phyloP scores from a whole-genome alignment of 1,140 invertebrate genomes.

The Brachionus angularis region DNA sequence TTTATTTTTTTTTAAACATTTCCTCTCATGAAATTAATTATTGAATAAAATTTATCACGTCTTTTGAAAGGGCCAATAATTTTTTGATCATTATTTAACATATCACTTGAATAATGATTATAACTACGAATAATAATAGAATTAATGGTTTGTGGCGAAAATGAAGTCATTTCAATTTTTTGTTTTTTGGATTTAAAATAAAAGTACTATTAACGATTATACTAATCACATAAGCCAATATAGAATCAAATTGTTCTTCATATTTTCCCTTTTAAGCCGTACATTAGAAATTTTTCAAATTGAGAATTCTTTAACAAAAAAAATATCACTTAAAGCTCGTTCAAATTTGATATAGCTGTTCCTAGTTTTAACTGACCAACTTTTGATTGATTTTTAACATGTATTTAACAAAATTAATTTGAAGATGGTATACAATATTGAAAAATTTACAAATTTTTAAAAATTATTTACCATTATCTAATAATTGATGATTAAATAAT shows the following conservation, averaged over 20 bases:
- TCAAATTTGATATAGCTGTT: background rate
- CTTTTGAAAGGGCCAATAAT: background rate
- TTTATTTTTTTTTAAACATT: background rate
- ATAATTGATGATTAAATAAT: too few species aligned
- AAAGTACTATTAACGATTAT: constrained; percentile 24
- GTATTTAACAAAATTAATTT: background rate
- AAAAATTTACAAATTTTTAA: too few species aligned
- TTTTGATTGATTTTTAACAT: background rate
- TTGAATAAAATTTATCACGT: constrained; percentile 3
- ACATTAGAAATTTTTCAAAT: background rate
- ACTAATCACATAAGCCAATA: constrained; percentile 27
- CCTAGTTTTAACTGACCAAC: constrained; percentile 9
- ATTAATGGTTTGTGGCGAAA: background rate
- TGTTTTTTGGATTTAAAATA: background rate
- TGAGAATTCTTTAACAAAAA: background rate
- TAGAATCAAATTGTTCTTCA: constrained; percentile 1
- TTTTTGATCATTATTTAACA: background rate
- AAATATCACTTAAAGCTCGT: constrained; percentile 26
- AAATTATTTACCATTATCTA: too few species aligned
- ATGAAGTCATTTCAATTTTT: constrained; percentile 5
- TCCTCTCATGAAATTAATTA: constrained; percentile 10
- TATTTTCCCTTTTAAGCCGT: background rate
- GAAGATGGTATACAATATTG: too few species aligned
- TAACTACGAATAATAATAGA: too few species aligned
- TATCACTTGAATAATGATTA: background rate